These are phyloP conservation scores for Drosophila saltans DNA, from an alignment of 1,140 invertebrate genomes.

Conservation along the genomic window DNA sequence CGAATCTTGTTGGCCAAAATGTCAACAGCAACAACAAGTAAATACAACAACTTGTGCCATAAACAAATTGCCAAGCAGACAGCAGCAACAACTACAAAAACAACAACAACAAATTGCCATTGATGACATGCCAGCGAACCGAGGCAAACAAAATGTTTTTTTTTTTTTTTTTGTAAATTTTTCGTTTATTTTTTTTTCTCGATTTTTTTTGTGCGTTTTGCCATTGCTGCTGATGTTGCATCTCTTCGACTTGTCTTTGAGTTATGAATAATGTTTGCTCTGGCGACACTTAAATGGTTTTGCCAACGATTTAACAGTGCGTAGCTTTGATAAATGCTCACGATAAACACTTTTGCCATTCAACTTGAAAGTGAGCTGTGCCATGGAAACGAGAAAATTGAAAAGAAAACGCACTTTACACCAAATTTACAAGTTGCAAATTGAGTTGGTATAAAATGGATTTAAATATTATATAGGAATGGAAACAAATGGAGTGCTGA, in stretches of 20 bases:
- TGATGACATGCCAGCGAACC: conserved; percentile 57
- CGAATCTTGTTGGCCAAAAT: conserved; percentile 45
- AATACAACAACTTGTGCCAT: conserved; percentile 56
- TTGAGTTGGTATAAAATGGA: too few species aligned
- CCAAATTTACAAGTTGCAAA: neutral
- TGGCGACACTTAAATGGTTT: conserved; percentile 65
- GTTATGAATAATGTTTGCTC: conserved; percentile 56
- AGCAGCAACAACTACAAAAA: conserved; percentile 17
- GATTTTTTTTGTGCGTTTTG: conserved; percentile 41
- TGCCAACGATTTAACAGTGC: conserved; percentile 45
- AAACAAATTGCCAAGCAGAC: conserved; percentile 56
- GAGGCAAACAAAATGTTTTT: conserved; percentile 13
- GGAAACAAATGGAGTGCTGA: too few species aligned
- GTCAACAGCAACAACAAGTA: conserved; percentile 37
- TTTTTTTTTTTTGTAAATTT: conserved; percentile 27
- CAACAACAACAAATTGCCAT: conserved; percentile 52
- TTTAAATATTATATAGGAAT: too few species aligned
- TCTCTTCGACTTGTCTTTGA: conserved; percentile 50
- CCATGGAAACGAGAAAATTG: conserved; percentile 19
- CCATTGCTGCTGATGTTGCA: conserved; percentile 11
- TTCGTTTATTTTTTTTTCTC: neutral
- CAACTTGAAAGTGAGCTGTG: conserved; percentile 64
- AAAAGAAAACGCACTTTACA: neutral
- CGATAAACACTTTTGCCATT: conserved; percentile 55
- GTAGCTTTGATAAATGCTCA: conserved; percentile 66